Evolutionary conservation across 1,140 invertebrate genomes (phyloP).

Genomic region (Drosophila melanica): DNA sequence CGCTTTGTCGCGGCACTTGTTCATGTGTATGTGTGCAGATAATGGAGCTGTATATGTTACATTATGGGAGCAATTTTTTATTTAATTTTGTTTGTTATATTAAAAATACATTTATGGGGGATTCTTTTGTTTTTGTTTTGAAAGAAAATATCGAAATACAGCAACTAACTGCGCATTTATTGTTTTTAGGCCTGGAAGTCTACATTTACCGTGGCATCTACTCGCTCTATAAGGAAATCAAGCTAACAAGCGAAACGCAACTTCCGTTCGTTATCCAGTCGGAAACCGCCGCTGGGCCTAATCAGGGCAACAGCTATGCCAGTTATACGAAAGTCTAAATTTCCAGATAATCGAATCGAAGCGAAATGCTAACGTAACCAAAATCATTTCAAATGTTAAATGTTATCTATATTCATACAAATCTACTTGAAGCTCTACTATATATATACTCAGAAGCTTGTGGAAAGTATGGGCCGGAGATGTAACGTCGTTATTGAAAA

Average conservation of each 20-base stretch:
- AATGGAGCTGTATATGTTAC: too few species aligned
- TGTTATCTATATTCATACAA: neutral
- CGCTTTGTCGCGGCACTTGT: neutral
- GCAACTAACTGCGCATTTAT: conserved; percentile 7
- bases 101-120: too few species aligned
- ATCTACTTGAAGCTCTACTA: too few species aligned
- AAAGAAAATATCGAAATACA: neutral
- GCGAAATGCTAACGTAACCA: neutral
- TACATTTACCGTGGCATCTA: conserved; percentile 62
- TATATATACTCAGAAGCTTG: too few species aligned
- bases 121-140: too few species aligned
- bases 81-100: too few species aligned
- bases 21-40: neutral
- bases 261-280: conserved; percentile 15
- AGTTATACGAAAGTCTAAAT: conserved; percentile 29
- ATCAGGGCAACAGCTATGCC: conserved; percentile 11
- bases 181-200: conserved; percentile 42
- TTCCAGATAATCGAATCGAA: neutral
- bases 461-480: too few species aligned
- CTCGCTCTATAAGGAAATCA: conserved; percentile 65
- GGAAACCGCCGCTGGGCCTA: neutral
- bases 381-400: conserved; percentile 14
- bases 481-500: too few species aligned
- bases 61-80: too few species aligned
- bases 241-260: conserved; percentile 40